Percentiles rank a stretch among this genome's conserved stretches.
These are phyloP conservation scores for Notarius lentiginosus DNA, from an alignment of 2,113 vertebrate species.

Conservation along the genomic window DNA sequence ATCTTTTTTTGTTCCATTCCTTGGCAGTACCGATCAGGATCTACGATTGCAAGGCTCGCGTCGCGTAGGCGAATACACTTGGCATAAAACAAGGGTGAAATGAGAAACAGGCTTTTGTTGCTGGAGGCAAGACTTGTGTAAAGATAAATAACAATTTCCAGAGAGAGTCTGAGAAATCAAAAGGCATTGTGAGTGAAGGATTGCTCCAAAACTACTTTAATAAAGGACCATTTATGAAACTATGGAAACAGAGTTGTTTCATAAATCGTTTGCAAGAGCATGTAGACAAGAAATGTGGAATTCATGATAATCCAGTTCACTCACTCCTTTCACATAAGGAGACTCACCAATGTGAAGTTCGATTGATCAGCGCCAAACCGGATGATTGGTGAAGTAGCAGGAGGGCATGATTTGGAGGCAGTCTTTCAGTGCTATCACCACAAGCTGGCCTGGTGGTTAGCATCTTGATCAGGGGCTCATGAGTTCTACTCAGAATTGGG, in stretches of 20 bases:
- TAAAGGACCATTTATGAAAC: conserved; percentile 43
- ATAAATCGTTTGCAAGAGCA: not conserved
- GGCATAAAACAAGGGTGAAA: conserved; percentile 56
- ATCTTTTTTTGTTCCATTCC: conserved; percentile 1
- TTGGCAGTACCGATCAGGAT: conserved; percentile 66
- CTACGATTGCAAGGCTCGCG: conserved; percentile 49
- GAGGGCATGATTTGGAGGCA: not conserved
- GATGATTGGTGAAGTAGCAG: too few relatives aligned
- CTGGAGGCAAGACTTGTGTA: conserved; percentile 59
- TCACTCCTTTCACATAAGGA: not conserved
- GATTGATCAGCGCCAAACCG: not conserved
- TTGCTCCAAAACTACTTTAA: conserved; percentile 46
- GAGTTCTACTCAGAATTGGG: too few relatives aligned
- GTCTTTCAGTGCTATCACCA: not conserved
- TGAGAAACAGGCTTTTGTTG: conserved; percentile 62
- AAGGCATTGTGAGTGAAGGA: conserved; percentile 49
- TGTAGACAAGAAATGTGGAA: not conserved
- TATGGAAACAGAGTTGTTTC: not conserved
- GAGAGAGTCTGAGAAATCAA: conserved; percentile 66
- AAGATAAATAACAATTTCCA: conserved; percentile 59
- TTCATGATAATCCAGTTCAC: not conserved
- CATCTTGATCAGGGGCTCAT: too few relatives aligned
- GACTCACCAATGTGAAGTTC: not conserved
- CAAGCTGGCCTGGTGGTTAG: too few relatives aligned
- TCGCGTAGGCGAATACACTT: conserved; percentile 66